Conservation (phyloP, 1,140 invertebrate species). For the Ceratina japonica region DNA sequence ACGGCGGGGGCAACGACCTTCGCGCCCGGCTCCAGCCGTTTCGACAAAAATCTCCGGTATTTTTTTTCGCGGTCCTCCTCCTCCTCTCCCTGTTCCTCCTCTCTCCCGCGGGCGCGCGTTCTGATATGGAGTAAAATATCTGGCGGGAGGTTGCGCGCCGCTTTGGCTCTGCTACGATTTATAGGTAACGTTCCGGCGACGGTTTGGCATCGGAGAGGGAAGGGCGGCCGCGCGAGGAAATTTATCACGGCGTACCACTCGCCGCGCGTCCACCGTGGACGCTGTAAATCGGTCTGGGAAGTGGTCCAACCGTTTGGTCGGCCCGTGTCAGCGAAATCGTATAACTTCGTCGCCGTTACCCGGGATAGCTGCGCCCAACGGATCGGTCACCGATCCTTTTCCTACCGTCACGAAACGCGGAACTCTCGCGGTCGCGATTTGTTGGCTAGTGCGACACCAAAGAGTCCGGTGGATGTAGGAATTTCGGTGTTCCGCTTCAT, state of each 20-base stretch:
- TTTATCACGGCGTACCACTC: conserved; percentile 56
- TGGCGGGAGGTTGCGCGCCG: conserved; percentile 28
- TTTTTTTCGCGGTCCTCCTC: conserved; percentile 20
- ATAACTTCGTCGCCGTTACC: conserved; percentile 58
- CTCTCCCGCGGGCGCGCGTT: not conserved
- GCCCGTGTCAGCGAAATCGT: conserved; percentile 72
- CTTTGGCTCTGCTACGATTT: conserved; percentile 46
- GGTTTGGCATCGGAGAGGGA: conserved; percentile 41
- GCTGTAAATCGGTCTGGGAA: conserved; percentile 76
- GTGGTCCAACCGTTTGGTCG: conserved; percentile 73
- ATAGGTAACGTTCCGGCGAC: conserved; percentile 52
- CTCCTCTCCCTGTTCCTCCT: too few species aligned
- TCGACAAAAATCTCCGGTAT: conserved; percentile 24
- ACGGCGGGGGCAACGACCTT: conserved; percentile 14
- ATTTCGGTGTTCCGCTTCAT: too few species aligned
- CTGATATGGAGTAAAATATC: conserved; percentile 43
- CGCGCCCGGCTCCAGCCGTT: not conserved
- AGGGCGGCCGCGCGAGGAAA: conserved; percentile 29
- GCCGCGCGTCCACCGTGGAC: conserved; percentile 49
- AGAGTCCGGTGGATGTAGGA: too few species aligned
- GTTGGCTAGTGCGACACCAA: not conserved
- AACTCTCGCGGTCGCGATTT: not conserved
- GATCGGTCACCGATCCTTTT: not conserved
- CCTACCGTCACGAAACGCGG: not conserved
- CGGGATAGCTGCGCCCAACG: not conserved